Percentiles rank a stretch among this genome's conserved stretches.
These are phyloP conservation scores for Metalampra italica DNA, from an alignment of 2,888 invertebrate genomes.

Conservation along the genomic window DNA sequence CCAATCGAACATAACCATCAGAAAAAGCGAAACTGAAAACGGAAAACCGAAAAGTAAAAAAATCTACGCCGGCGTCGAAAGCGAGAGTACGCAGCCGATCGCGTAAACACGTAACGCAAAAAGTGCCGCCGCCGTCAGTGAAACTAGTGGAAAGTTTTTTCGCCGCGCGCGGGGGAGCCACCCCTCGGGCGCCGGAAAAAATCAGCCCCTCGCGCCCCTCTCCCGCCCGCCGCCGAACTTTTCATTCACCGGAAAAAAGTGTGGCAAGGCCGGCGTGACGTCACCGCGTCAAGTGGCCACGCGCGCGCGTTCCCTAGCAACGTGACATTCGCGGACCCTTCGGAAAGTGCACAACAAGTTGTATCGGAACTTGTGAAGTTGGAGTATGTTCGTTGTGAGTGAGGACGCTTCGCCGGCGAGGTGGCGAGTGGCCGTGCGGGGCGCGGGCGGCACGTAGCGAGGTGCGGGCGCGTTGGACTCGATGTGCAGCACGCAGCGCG, in stretches of 20 bases:
- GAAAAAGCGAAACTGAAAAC: constrained; percentile 30
- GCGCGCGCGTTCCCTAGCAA: constrained; percentile 74
- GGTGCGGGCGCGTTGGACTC: constrained; percentile 43
- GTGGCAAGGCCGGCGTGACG: constrained; percentile 79
- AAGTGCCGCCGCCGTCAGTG: constrained; percentile 76
- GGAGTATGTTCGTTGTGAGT: constrained; percentile 39
- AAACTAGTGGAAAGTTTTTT: constrained; percentile 77
- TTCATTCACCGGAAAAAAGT: constrained; percentile 81
- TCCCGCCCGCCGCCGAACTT: constrained; percentile 76
- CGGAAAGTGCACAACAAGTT: constrained; percentile 3
- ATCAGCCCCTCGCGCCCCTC: constrained; percentile 66
- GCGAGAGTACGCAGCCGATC: constrained; percentile 62
- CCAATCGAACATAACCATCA: constrained; percentile 28
- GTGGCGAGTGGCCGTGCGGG: constrained; percentile 41
- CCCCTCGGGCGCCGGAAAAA: constrained; percentile 73
- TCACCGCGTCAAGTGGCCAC: constrained; percentile 74
- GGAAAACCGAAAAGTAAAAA: constrained; percentile 36
- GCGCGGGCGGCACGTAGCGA: constrained; percentile 59
- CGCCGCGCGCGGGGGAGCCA: constrained; percentile 67
- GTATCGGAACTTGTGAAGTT: constrained; percentile 9
- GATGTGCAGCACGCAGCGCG: constrained; percentile 75
- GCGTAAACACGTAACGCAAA: constrained; percentile 72
- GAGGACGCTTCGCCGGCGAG: constrained; percentile 34
- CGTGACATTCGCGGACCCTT: constrained; percentile 42
- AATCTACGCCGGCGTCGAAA: constrained; percentile 35